Evolutionary conservation across 1,140 invertebrate species (phyloP).

Genomic region (Spodoptera litura): DNA sequence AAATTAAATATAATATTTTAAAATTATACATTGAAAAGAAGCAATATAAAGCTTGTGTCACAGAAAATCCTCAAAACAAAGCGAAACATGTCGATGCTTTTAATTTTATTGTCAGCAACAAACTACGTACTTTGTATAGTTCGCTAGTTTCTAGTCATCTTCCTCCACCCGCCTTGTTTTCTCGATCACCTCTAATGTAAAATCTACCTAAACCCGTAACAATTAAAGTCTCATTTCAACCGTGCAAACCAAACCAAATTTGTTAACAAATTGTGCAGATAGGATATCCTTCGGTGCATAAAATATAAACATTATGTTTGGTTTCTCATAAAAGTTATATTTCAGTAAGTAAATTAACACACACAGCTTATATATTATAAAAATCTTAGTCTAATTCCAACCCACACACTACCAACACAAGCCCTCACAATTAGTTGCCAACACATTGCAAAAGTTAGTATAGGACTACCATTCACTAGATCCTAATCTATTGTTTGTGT

Average conservation of each 20-base stretch:
- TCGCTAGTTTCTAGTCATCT: not conserved
- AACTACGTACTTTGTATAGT: conserved; percentile 7
- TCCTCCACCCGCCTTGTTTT: not conserved
- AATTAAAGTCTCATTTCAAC: conserved; percentile 2
- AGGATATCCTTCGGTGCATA: not conserved
- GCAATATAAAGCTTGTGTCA: not conserved
- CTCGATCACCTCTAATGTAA: not conserved
- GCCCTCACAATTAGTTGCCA: conserved; percentile 37
- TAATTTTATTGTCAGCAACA: not conserved
- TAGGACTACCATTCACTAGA: conserved; percentile 31
- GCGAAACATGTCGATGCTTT: not conserved
- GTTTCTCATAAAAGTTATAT: not conserved
- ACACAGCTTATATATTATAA: not conserved
- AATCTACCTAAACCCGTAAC: not conserved
- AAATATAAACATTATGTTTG: conserved; percentile 16
- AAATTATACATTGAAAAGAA: not conserved
- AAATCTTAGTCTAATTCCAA: conserved; percentile 15
- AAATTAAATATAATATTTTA: not conserved
- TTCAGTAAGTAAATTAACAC: not conserved
- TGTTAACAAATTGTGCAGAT: conserved; percentile 5
- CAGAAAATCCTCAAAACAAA: not conserved
- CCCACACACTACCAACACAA: conserved; percentile 10
- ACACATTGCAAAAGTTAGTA: conserved; percentile 24
- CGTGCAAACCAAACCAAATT: conserved; percentile 17
- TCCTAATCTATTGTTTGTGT: not conserved